A percentile compares a stretch with the other conserved stretches of the same genome.
These are phyloP conservation scores for Bubo scandiacus DNA, from an alignment of 2,113 vertebrate genomes.

Conservation along the genomic window DNA sequence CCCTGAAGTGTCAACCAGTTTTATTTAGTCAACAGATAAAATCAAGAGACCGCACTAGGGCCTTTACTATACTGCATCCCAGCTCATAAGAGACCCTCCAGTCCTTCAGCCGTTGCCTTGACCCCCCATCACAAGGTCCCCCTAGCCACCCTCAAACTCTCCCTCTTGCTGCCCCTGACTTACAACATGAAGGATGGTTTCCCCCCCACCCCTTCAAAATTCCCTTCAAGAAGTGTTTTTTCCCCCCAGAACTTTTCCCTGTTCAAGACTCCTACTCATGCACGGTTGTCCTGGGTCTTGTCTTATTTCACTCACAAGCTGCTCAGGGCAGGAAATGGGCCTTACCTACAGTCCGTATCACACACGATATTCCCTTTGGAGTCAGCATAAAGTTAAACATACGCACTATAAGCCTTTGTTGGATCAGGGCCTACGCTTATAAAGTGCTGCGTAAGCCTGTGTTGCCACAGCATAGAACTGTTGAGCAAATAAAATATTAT, in stretches of 20 bases:
- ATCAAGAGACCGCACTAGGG: neutral
- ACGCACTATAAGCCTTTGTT: conserved; percentile 47
- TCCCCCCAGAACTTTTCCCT: neutral
- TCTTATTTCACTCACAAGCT: conserved; percentile 31
- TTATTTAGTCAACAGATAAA: conserved; percentile 64
- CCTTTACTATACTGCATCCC: neutral
- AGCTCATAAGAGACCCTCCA: neutral
- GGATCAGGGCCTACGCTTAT: conserved; percentile 50
- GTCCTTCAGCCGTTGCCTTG: neutral
- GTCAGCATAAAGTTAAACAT: conserved; percentile 42
- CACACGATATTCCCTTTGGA: conserved; percentile 59
- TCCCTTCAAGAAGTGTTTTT: neutral
- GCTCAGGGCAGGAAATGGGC: conserved; percentile 51
- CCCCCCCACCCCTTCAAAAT: neutral
- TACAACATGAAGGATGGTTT: neutral
- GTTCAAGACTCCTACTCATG: neutral
- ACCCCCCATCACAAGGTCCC: neutral
- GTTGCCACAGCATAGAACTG: conserved; percentile 51
- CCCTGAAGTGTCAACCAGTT: conserved; percentile 61
- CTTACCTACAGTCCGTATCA: conserved; percentile 30
- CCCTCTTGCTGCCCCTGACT: neutral
- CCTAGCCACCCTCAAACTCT: neutral
- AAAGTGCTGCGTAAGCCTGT: conserved; percentile 59
- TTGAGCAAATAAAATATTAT: conserved; percentile 66
- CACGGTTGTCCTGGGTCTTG: conserved; percentile 16